phyloP scores from a whole-genome alignment of 2,888 invertebrate species.

The Pandemis corylana region DNA sequence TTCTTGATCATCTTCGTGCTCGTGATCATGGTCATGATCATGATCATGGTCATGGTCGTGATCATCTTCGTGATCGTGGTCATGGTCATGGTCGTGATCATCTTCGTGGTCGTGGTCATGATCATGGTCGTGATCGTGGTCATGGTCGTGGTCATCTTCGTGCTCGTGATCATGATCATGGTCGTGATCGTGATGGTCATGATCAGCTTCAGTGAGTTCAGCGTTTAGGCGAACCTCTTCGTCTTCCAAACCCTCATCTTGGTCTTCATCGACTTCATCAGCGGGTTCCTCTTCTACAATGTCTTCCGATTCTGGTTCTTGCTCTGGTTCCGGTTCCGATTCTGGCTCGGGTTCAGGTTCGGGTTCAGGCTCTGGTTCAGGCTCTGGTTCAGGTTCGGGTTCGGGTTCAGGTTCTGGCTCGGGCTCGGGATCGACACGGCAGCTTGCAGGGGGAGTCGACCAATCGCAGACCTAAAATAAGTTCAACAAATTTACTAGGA shows the following conservation, averaged over 20 bases:
- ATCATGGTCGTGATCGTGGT: not conserved
- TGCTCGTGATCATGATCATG: not conserved
- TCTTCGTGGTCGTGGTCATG: not conserved
- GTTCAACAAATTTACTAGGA: not conserved
- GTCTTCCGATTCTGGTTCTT: slow-evolving; percentile 63
- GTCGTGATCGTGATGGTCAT: not conserved
- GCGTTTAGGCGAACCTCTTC: slow-evolving; percentile 1
- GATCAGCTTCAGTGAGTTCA: slow-evolving; percentile 8
- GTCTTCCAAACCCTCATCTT: slow-evolving; percentile 12
- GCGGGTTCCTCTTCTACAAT: slow-evolving; percentile 57
- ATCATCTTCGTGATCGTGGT: not conserved
- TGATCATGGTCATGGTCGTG: slow-evolving; percentile 16
- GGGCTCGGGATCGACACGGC: slow-evolving; percentile 47
- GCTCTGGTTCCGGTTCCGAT: slow-evolving; percentile 25
- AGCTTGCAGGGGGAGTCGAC: slow-evolving; percentile 61
- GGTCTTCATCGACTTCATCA: slow-evolving; percentile 27
- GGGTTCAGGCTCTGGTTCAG: slow-evolving; percentile 50
- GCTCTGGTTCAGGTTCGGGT: slow-evolving; percentile 43
- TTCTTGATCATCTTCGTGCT: slow-evolving; percentile 14
- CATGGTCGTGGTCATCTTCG: not conserved
- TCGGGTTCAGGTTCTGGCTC: slow-evolving; percentile 64
- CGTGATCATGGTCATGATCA: not conserved
- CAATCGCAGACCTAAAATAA: slow-evolving; percentile 70
- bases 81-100: slow-evolving; percentile 8
- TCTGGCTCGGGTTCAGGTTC: slow-evolving; percentile 52